phyloP scores from a whole-genome alignment of 1,140 invertebrate species.

The Heliconius melpomene region DNA sequence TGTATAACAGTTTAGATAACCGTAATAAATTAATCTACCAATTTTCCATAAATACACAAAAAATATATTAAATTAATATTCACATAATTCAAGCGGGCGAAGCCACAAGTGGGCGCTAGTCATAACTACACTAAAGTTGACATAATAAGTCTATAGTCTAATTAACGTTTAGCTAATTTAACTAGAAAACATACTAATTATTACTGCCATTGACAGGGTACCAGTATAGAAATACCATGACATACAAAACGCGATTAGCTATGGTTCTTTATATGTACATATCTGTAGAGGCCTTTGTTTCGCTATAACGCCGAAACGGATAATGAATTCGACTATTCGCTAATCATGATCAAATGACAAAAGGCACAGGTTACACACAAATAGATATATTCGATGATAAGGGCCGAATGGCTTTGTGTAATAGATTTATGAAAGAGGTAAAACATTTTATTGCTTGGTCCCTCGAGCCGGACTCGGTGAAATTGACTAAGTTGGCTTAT shows the following conservation, averaged over 20 bases:
- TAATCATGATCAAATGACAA: slow-evolving; percentile 19
- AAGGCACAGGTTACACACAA: slow-evolving; percentile 12
- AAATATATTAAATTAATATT: too few relatives aligned
- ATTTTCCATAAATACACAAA: too few relatives aligned
- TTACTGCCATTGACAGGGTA: neutral
- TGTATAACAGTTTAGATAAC: too few relatives aligned
- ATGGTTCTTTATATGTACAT: neutral
- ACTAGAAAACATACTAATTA: neutral
- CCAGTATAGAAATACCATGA: neutral
- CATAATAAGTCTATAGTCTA: neutral
- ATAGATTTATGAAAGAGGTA: slow-evolving; percentile 1
- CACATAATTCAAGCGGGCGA: too few relatives aligned
- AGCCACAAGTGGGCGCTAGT: too few relatives aligned
- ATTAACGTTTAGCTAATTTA: neutral
- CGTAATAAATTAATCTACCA: too few relatives aligned
- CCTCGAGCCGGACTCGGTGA: neutral
- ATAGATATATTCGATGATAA: slow-evolving; percentile 16
- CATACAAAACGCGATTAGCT: slow-evolving; percentile 1
- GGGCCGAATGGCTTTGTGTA: neutral
- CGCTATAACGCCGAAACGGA: neutral
- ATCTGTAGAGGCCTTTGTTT: neutral
- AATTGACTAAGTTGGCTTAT: neutral
- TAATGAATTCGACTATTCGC: slow-evolving; percentile 12
- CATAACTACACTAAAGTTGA: too few relatives aligned
- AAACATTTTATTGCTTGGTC: slow-evolving; percentile 2